Evolutionary conservation across 1,140 invertebrate genomes (phyloP), one percentile per base, ranked within the genome.

Genomic region (Drosophila sechellia): DNA sequence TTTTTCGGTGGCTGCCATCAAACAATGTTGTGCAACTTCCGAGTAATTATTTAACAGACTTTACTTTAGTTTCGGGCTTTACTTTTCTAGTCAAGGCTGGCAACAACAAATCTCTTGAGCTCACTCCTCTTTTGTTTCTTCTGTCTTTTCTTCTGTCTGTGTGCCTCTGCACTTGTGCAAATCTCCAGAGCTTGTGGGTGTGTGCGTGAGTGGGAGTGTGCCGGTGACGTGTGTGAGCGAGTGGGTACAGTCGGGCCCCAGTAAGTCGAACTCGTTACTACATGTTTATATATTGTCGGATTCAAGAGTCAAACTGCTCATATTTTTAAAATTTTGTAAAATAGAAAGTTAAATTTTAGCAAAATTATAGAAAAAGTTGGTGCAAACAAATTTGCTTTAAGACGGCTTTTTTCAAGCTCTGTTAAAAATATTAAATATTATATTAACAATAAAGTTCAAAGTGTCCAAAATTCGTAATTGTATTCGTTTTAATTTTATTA

Each of bases 161-260:
- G 61, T 74, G 57, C 69, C 46, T 85, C 63, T 87, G 70, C 81
- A 86, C 79, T 86, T 86, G 81, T 83, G 75, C 81, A 86, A 87
- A 86, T 87, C 79, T 87, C 58, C 75, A 79, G 79, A 77, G 54
- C 61, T 69, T 56, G 15, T 66, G 55, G 34, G 37, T 54, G 58
- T 53, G 37, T 48, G 50, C 20, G 35, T 35, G 35, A 15, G 25
- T 52, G 66, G 43, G 39, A 45, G 22, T 56, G 58, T 73, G 15
- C 56, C 5, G 25, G 40, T 52, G 49, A 52, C 49, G 49, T 34
- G 45, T 50, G 45, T 50, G 35, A 17, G 45, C 42, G 35, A 17
- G 34, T 25, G 20, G 13, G 10, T 68, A 68, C 59, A 68, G 64
- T 68, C 27, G 3, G n/a, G 35, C 60, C 10, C 37, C 40, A 17